Base-by-base conservation (phyloP, 2,888 invertebrate species). In the Pseudococcus jackbeardsleyi region DNA sequence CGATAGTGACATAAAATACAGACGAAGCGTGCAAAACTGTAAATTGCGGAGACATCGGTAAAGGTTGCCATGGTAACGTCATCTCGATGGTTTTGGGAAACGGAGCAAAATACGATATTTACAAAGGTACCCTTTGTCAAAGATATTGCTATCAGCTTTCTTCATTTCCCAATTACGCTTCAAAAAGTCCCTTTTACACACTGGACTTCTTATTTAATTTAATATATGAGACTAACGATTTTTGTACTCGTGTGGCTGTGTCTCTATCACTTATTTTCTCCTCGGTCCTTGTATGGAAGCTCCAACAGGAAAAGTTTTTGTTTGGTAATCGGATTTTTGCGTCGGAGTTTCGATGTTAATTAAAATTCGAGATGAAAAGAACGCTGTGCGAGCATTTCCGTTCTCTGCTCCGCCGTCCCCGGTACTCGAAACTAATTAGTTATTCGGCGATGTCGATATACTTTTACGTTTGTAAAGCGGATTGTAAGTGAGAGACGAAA, bases 11-110 rank as follows among this genome's bases (percentile, higher is more conserved):
- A 85, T 85, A 59, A 85, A 85, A 85, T 85, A 42, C 85, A 85
- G 85, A 33, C 64, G 64, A 64, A 42, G 59, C 54, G 59, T 64
- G 54, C 22, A 59, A 50, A 59, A 64, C 19, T 64, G 22, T 85
- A 85, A 85, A 85, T 85, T 85, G 59, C 42, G 59, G 59, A 85
- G 85, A 85, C 59, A 85, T 64, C 85, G 59, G 85, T 54, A 85
- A 59, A 59, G 85, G 85, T 85, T 85, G 19, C 85, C 19, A 85
- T 85, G 85, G 85, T 39, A 85, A 85, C 85, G 39, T 59, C 85
- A 64, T 85, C 85, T 64, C 26, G 64, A 85, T 64, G 85, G 85
- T 54, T 54, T 59, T 64, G 19, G 15, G 64, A 85, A 85, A 84
- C 33, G 59, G 39, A 39, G 59, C 85, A 85, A 85, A 85, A 85